Evolutionary conservation across 2,888 invertebrate genomes (phyloP).

Genomic region (Nomada hirtipes): DNA sequence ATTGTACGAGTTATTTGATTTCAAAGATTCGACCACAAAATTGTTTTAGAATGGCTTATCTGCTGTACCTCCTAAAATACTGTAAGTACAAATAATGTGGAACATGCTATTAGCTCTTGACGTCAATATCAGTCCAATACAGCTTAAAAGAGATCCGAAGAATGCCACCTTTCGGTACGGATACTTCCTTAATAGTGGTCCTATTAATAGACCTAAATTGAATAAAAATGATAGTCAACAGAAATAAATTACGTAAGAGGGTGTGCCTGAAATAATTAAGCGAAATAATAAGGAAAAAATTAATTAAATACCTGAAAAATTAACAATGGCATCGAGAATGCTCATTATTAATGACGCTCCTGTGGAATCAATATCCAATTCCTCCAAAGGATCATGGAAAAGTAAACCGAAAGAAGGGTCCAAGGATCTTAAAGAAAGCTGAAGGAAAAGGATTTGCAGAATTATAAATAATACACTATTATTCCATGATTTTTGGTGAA

Average conservation of each 20-base stretch:
- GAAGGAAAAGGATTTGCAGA: neutral
- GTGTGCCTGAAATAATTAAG: no score
- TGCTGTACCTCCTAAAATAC: conserved; percentile 80
- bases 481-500: neutral
- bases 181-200: conserved; percentile 84
- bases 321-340: conserved; percentile 90
- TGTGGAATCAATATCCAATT: conserved; percentile 90
- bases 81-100: conserved; percentile 83
- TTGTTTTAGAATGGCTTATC: neutral
- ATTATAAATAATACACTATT: neutral
- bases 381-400: conserved; percentile 90
- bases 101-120: conserved; percentile 83
- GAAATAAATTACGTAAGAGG: neutral
- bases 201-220: conserved; percentile 84
- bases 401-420: conserved; percentile 93
- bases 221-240: neutral
- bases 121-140: conserved; percentile 82
- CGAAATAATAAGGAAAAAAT: neutral
- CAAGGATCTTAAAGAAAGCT: conserved; percentile 92
- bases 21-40: no score
- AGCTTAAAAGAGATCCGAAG: conserved; percentile 82
- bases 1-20: no score
- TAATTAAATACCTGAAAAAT: conserved; percentile 87
- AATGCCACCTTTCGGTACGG: conserved; percentile 83
- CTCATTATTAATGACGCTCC: conserved; percentile 91